These are phyloP conservation scores for Hirundo rustica DNA, from an alignment of 2,797 vertebrate genomes.

Conservation along the genomic window DNA sequence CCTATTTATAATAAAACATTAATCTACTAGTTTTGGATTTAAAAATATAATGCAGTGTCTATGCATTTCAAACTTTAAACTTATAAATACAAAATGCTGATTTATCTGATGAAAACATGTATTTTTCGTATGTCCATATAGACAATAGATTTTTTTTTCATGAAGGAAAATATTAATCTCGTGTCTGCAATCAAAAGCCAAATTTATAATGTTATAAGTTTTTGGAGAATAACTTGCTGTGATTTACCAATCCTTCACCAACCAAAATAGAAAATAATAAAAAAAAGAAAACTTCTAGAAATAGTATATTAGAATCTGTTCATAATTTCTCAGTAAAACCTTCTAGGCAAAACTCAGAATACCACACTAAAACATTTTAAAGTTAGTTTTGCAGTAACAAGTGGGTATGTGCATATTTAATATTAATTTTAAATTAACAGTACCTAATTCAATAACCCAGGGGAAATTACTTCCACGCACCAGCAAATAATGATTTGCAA, in stretches of 20 bases:
- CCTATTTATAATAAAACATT: not conserved
- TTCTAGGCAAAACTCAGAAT: not conserved
- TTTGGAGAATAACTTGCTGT: not conserved
- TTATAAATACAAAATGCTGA: not conserved
- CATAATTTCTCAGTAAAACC: not conserved
- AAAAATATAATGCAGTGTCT: not conserved
- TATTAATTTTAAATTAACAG: slow-evolving; percentile 6
- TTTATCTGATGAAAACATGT: not conserved
- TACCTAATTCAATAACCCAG: not conserved
- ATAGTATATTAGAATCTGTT: not conserved
- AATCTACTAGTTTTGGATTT: not conserved
- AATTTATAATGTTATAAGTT: not conserved
- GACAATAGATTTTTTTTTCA: not conserved
- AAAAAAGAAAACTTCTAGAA: slow-evolving; percentile 1
- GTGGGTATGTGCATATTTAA: not conserved
- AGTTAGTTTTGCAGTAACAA: not conserved
- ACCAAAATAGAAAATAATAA: not conserved
- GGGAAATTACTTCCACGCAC: not conserved
- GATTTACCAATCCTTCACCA: not conserved
- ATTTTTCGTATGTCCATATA: not conserved
- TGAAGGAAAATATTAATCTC: not conserved
- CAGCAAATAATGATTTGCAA: not conserved
- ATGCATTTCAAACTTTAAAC: not conserved
- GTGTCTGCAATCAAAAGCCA: not conserved
- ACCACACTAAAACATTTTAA: not conserved